Percentiles rank a stretch among this genome's conserved stretches.
Evolutionary conservation across 2,888 invertebrate genomes (phyloP).

Genomic region (Macrophya alboannulata): DNA sequence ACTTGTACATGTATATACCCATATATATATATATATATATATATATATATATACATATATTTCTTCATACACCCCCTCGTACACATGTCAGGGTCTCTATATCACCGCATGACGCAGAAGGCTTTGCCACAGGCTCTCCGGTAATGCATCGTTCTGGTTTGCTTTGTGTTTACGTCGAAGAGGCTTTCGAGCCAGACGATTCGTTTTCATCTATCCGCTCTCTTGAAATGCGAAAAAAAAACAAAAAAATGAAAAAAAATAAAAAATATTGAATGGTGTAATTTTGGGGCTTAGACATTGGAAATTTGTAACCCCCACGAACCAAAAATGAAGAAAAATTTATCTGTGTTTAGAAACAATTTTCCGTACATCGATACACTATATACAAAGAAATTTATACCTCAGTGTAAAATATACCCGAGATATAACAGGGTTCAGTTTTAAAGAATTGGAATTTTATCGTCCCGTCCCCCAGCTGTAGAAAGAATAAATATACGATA

Average conservation of each 20-base stretch:
- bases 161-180: slow-evolving; percentile 37
- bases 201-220: not conserved
- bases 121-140: slow-evolving; percentile 31
- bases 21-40: no score
- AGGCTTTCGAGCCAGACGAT: not conserved
- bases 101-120: slow-evolving; percentile 39
- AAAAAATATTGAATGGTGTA: not conserved
- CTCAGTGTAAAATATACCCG: not conserved
- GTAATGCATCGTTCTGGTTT: slow-evolving; percentile 32
- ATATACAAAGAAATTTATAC: not conserved
- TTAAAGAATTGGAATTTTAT: slow-evolving; percentile 2
- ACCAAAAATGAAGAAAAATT: not conserved
- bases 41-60: not conserved
- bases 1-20: not conserved
- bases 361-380: not conserved
- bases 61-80: not conserved
- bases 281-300: not conserved
- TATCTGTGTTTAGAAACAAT: not conserved
- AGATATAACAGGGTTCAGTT: not conserved
- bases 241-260: no score
- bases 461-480: not conserved
- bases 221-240: not conserved
- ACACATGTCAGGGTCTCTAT: slow-evolving; percentile 41
- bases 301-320: not conserved
- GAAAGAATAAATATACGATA: slow-evolving; percentile 12